Conservation (phyloP, 2,888 invertebrate species). For the Drosophila koepferae region DNA sequence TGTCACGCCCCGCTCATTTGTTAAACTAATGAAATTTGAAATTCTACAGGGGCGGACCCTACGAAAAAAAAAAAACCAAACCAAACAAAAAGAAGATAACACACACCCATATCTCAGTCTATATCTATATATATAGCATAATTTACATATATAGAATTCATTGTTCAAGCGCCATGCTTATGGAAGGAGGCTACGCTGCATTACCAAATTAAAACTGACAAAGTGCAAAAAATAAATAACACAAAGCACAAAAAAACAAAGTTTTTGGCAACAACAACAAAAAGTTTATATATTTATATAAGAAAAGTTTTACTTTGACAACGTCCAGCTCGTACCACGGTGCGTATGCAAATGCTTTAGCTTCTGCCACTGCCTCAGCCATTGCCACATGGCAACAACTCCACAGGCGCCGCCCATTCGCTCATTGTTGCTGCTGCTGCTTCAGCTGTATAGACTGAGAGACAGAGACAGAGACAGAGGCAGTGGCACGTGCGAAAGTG, state of each 20-base stretch:
- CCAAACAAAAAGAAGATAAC: conserved; percentile 12
- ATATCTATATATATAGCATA: background rate
- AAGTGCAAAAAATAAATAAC: conserved; percentile 21
- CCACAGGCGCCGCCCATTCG: conserved; percentile 33
- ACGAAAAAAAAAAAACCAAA: conserved; percentile 14
- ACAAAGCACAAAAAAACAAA: conserved; percentile 51
- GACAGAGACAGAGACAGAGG: background rate
- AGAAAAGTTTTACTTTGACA: conserved; percentile 51
- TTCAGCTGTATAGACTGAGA: background rate
- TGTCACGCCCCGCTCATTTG: conserved; percentile 68
- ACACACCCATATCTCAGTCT: background rate
- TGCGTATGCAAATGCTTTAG: conserved; percentile 73
- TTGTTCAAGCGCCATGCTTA: conserved; percentile 64
- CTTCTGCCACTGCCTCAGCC: conserved; percentile 4
- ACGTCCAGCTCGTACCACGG: conserved; percentile 43
- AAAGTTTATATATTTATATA: conserved; percentile 31
- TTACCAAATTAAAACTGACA: conserved; percentile 75
- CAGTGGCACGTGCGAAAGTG: conserved; percentile 75
- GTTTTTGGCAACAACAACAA: conserved; percentile 34
- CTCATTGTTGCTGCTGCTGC: conserved; percentile 27
- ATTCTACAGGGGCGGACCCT: conserved; percentile 27
- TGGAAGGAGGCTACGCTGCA: conserved; percentile 66
- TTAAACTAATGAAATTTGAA: conserved; percentile 69
- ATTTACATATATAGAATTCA: conserved; percentile 25
- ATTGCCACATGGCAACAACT: conserved; percentile 54